Evolutionary conservation across 1,140 invertebrate species (phyloP).

Genomic region (Oncopodura yosiiana): DNA sequence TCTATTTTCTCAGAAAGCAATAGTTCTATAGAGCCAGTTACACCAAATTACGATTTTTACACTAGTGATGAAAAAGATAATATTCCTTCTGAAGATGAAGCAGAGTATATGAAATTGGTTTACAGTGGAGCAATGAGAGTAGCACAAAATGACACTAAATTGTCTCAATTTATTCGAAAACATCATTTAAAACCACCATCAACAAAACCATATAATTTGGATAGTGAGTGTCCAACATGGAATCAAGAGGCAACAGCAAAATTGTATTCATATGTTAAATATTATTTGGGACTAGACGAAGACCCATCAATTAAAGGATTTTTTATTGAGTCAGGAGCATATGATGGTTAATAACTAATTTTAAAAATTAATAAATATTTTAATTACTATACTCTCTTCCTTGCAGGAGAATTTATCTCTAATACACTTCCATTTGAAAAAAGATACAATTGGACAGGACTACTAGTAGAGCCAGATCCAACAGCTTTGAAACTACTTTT

Average conservation of each 20-base stretch:
- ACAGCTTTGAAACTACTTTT: constrained; percentile 35
- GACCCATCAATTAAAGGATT: neutral
- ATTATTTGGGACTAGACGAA: neutral
- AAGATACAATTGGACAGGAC: constrained; percentile 59
- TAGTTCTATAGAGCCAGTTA: too few species aligned
- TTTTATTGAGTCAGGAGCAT: constrained; percentile 4
- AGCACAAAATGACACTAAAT: constrained; percentile 27
- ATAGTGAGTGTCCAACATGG: neutral
- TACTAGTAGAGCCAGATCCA: constrained; percentile 63
- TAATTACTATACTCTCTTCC: too few species aligned
- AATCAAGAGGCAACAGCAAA: neutral
- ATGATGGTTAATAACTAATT: too few species aligned
- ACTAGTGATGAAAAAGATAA: too few species aligned
- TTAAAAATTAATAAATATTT: too few species aligned
- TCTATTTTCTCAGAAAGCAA: too few species aligned
- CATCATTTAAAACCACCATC: constrained; percentile 21
- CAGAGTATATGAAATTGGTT: too few species aligned
- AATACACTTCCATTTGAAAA: constrained; percentile 59
- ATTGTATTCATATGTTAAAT: neutral
- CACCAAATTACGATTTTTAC: too few species aligned
- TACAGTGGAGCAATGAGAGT: too few species aligned
- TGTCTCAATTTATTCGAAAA: constrained; percentile 20
- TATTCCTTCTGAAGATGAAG: too few species aligned
- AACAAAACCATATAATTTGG: constrained; percentile 6
- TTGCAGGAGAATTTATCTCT: constrained; percentile 41